Conservation (phyloP, 2,888 invertebrate species). For the Cataglyphis altisquamis region DNA sequence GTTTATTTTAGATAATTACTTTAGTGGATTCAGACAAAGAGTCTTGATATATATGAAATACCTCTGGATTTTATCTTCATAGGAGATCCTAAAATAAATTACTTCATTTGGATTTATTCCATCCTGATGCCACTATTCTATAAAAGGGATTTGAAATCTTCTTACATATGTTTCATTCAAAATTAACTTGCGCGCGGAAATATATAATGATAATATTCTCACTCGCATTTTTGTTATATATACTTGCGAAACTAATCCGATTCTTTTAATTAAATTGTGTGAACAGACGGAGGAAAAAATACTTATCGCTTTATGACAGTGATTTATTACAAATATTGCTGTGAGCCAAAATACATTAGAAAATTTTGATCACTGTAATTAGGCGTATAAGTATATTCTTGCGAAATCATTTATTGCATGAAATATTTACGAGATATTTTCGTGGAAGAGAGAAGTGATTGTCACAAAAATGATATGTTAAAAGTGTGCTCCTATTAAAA, state of each 20-base stretch:
- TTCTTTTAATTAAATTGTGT: constrained; percentile 35
- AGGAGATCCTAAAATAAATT: constrained; percentile 37
- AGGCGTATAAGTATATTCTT: not conserved
- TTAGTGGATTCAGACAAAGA: constrained; percentile 29
- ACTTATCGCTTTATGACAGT: constrained; percentile 6
- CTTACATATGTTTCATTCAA: constrained; percentile 29
- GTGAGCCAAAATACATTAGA: not conserved
- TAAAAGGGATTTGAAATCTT: constrained; percentile 13
- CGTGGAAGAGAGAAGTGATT: too few species aligned
- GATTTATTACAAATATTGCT: not conserved
- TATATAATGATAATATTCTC: constrained; percentile 22
- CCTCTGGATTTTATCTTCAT: not conserved
- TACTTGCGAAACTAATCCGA: constrained; percentile 13
- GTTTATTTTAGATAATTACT: not conserved
- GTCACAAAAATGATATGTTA: not conserved
- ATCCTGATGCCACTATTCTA: constrained; percentile 10
- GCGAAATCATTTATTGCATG: not conserved
- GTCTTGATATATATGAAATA: not conserved
- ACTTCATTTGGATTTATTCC: constrained; percentile 8
- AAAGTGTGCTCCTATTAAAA: not conserved
- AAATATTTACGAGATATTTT: not conserved
- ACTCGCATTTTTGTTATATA: constrained; percentile 12
- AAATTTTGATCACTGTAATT: not conserved
- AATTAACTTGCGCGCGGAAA: not conserved
- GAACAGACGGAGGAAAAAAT: not conserved